A percentile compares a stretch with the other conserved stretches of the same genome.
Evolutionary conservation across 2,113 vertebrate species (phyloP).

Genomic region (Carassius gibelio): DNA sequence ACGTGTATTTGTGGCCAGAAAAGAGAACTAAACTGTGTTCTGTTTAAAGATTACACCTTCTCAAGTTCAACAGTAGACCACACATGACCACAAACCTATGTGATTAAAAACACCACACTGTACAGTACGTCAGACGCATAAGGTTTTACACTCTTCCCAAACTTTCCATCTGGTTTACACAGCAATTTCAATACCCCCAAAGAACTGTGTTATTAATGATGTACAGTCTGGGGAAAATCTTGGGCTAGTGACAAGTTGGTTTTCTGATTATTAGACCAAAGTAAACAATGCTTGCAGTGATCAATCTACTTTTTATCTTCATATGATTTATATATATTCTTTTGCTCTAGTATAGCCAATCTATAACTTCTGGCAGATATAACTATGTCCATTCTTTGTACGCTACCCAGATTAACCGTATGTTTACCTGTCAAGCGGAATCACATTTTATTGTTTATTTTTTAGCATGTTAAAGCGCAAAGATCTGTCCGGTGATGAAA

Average conservation of each 20-base stretch:
- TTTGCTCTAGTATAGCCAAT: background rate
- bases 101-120: background rate
- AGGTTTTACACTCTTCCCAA: background rate
- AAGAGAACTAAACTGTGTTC: conserved; percentile 18
- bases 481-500: background rate
- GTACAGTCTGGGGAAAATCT: background rate
- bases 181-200: background rate
- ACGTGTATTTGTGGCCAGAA: background rate
- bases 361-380: background rate
- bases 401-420: too few relatives aligned
- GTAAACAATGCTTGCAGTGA: background rate
- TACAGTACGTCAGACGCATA: background rate
- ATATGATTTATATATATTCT: background rate
- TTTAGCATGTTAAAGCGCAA: background rate
- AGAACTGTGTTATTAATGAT: background rate
- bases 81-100: background rate
- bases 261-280: background rate
- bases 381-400: background rate
- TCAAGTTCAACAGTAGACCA: background rate
- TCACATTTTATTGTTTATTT: background rate
- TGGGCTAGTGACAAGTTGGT: background rate
- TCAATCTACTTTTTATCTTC: background rate
- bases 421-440: background rate
- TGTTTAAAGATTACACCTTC: background rate
- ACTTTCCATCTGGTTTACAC: background rate